These are phyloP conservation scores for Bovichtus variegatus DNA, from an alignment of 2,797 vertebrate genomes.

Conservation along the genomic window DNA sequence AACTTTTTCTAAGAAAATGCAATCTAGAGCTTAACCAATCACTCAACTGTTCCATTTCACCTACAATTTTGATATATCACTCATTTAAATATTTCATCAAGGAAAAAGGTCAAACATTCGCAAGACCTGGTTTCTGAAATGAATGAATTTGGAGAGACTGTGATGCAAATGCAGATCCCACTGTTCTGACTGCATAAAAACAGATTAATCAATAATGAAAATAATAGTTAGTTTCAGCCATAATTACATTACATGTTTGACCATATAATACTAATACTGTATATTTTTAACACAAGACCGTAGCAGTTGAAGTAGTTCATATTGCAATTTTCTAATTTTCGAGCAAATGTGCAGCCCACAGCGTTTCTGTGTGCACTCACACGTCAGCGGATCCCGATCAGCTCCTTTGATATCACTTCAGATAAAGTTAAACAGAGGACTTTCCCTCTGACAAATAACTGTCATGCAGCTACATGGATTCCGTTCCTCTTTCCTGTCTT, in stretches of 20 bases:
- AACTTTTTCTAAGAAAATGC: not conserved
- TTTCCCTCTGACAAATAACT: slow-evolving; percentile 47
- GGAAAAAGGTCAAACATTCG: not conserved
- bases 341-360: not conserved
- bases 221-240: not conserved
- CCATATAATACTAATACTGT: not conserved
- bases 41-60: not conserved
- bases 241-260: not conserved
- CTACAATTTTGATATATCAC: not conserved
- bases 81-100: not conserved
- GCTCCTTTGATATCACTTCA: slow-evolving; percentile 17
- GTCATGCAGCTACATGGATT: slow-evolving; percentile 28
- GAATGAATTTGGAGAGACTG: no score
- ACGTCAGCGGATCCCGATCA: slow-evolving; percentile 48
- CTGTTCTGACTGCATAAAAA: no score
- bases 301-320: not conserved
- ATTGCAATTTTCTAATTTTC: not conserved
- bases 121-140: not conserved
- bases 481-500: slow-evolving; percentile 42
- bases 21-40: not conserved
- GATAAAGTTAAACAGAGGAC: slow-evolving; percentile 27
- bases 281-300: not conserved
- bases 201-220: not conserved
- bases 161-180: no score
- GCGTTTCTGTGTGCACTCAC: slow-evolving; percentile 19